phyloP scores from a whole-genome alignment of 1,140 invertebrate genomes.

The Phortica variegata region DNA sequence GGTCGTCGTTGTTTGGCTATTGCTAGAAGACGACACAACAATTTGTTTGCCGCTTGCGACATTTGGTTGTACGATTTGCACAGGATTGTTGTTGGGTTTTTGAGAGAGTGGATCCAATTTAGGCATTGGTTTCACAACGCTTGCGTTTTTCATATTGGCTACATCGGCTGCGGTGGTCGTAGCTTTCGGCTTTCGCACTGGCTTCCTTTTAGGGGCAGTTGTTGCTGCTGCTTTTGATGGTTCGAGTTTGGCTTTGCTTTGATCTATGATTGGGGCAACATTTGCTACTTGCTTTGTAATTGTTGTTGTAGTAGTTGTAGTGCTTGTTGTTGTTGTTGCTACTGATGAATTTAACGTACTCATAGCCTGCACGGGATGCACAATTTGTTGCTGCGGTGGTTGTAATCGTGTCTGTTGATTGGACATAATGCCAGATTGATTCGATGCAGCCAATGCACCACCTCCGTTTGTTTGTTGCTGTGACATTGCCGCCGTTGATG shows the following conservation, averaged over 20 bases:
- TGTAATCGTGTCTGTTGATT: conserved; percentile 20
- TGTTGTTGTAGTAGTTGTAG: conserved; percentile 34
- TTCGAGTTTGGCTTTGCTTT: conserved; percentile 48
- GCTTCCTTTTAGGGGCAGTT: conserved; percentile 39
- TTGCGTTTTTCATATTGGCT: conserved; percentile 42
- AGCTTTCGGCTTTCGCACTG: conserved; percentile 45
- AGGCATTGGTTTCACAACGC: conserved; percentile 50
- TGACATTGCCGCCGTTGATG: conserved; percentile 25
- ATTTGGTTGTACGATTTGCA: conserved; percentile 53
- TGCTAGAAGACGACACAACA: conserved; percentile 30
- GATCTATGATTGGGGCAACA: conserved; percentile 53
- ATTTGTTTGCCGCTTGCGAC: conserved; percentile 53
- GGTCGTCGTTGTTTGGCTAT: conserved; percentile 29
- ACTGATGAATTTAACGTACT: conserved; percentile 32
- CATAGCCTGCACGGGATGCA: conserved; percentile 47
- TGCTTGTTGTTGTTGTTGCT: conserved; percentile 34
- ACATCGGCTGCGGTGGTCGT: conserved; percentile 42
- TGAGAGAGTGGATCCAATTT: conserved; percentile 48
- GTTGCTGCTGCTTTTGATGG: conserved; percentile 26
- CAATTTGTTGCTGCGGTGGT: conserved; percentile 48
- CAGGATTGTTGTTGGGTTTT: conserved; percentile 51
- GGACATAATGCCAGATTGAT: neutral
- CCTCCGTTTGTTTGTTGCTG: neutral
- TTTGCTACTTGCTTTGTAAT: conserved; percentile 53
- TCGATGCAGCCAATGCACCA: neutral